A percentile compares a stretch with the other conserved stretches of the same genome.
phyloP scores from a whole-genome alignment of 2,797 vertebrate genomes.

The Sebastes oblongus region DNA sequence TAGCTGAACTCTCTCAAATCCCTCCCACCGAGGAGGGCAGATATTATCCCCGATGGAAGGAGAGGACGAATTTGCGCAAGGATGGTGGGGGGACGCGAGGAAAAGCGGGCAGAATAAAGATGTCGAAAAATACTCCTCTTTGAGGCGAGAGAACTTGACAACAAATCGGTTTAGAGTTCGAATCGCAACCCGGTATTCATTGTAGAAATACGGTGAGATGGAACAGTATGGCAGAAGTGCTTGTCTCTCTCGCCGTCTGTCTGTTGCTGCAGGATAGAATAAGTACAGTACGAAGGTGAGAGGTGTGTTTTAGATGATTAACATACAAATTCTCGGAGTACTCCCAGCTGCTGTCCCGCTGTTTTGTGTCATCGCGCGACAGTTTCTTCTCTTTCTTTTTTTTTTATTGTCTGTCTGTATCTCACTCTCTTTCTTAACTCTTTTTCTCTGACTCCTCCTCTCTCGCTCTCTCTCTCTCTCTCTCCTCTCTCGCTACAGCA shows the following conservation, averaged over 20 bases:
- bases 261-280: slow-evolving; percentile 37
- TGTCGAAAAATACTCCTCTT: slow-evolving; percentile 30
- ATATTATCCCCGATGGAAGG: slow-evolving; percentile 52
- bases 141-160: slow-evolving; percentile 15
- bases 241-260: slow-evolving; percentile 44
- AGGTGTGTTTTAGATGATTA: slow-evolving; percentile 46
- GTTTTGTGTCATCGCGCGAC: slow-evolving; percentile 42
- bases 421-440: slow-evolving; percentile 70
- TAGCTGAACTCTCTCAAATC: slow-evolving; percentile 53
- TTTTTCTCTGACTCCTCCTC: slow-evolving; percentile 66
- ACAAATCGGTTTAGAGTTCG: slow-evolving; percentile 13
- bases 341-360: slow-evolving; percentile 42
- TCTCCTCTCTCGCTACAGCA: slow-evolving; percentile 62
- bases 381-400: slow-evolving; percentile 62
- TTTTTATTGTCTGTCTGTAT: slow-evolving; percentile 57
- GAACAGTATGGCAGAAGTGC: slow-evolving; percentile 57
- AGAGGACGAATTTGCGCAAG: slow-evolving; percentile 45
- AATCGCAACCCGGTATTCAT: neutral
- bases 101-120: slow-evolving; percentile 52
- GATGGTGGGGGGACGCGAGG: slow-evolving; percentile 39
- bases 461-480: slow-evolving; percentile 58
- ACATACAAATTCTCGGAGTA: slow-evolving; percentile 24
- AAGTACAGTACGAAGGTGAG: slow-evolving; percentile 32
- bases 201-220: slow-evolving; percentile 18
- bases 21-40: slow-evolving; percentile 58